Conservation (phyloP, 1,140 invertebrate species). For the Caenorhabditis briggsae region DNA sequence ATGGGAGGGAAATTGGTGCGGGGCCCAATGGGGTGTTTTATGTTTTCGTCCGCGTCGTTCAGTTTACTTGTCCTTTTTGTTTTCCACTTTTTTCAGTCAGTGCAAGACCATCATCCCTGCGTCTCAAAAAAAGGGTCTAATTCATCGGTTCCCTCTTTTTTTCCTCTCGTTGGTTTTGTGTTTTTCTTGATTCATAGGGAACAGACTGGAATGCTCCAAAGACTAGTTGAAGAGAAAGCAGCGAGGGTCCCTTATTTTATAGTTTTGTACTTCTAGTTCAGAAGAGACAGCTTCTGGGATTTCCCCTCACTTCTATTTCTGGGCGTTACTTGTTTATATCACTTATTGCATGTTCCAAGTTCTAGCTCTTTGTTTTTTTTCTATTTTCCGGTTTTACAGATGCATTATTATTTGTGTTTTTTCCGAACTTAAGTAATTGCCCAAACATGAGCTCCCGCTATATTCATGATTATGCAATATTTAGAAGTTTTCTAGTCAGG, state of each 20-base stretch:
- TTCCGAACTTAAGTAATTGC: too few species aligned
- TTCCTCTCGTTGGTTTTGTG: not conserved
- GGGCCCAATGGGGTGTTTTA: not conserved
- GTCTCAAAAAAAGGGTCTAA: not conserved
- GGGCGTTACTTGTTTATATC: not conserved
- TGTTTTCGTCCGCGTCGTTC: conserved; percentile 27
- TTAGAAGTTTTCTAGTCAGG: too few species aligned
- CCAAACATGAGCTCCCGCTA: too few species aligned
- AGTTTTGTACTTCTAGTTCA: not conserved
- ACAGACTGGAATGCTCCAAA: not conserved
- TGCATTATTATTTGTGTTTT: too few species aligned
- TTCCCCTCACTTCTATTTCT: too few species aligned
- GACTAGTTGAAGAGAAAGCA: not conserved
- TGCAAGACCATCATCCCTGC: not conserved
- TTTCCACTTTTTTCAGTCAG: conserved; percentile 31
- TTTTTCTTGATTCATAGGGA: not conserved
- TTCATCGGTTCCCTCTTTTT: not conserved
- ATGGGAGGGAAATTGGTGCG: not conserved
- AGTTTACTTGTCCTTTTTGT: conserved; percentile 24
- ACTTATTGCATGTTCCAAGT: not conserved
- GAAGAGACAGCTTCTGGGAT: too few species aligned
- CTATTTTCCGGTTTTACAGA: not conserved
- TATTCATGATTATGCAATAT: too few species aligned
- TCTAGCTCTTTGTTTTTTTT: not conserved
- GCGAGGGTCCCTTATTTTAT: not conserved